Evolutionary conservation across 2,113 vertebrate species (phyloP), one percentile per base, ranked within the genome.

Genomic region (Synodontis membranacea): DNA sequence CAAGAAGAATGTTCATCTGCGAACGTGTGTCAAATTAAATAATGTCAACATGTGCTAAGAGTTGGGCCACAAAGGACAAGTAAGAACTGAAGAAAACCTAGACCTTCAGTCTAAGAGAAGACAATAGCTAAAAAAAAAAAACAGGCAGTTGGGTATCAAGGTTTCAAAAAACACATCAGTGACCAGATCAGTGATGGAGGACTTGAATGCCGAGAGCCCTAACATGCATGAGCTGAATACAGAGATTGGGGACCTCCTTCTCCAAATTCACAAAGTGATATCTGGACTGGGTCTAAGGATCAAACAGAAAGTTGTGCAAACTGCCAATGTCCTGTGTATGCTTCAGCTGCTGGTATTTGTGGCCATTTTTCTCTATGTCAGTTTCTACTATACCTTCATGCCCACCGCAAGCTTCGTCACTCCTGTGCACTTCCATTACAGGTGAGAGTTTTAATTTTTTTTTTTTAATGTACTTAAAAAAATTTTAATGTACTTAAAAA

Each of bases 331-430:
- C 56, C 81, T 96, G 76, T 95, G 94, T 79, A 86, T 94, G 66
- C n/a, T 96, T 44, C 88, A 95, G 21, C 94, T 98, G 68, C 92
- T 97, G 21, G 94, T 98, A 46, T 96, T 94, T 94, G 87, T 96
- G 3, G 92, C 97, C 2, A 82, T 95, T 44, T 98, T 97, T 90
- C 94, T 97, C 10, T 98, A 97, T 0, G 96, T 96, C 42, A 96
- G 95, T 91, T 97, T 98, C 92, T 97, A 97, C 91, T 97, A 96
- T 87, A 96, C 96, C 44, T 97, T 97, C 89, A 97, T 98, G 96
- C 97, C 97, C 0, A 93, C 92, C 0, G 94, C 95, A 2, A 93
- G 94, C 86, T 96, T 95, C 86, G 92, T 93, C 76, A 93, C 95
- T 84, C 95, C 96, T 0, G 96, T 97, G 31, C 92, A 97, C 87